Evolutionary conservation across 2,797 vertebrate species (phyloP), one percentile per base, ranked within the genome.

Genomic region (Phalloptychus januarius): DNA sequence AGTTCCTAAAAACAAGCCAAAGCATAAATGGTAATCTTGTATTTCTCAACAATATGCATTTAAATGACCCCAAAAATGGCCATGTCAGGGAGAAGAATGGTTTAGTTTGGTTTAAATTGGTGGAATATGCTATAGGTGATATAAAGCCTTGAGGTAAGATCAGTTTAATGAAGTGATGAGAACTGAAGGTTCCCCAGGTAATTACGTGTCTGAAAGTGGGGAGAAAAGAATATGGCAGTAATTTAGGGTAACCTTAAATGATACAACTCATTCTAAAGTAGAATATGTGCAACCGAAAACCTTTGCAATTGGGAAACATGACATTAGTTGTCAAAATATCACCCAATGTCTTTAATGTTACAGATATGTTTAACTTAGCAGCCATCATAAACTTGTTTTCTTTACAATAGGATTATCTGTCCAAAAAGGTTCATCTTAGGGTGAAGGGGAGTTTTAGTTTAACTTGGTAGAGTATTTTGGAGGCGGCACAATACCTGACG

Each of bases 31-130:
- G 36, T 77, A 65, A 81, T 70, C 36, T 79, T 72, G 50, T 75
- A 40, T 82, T 85, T 31, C 71, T 61, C 76, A 54, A 78, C 63
- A 78, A 50, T 61, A 42, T 76, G 67, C 38, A 81, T 78, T 72
- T 71, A 72, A 50, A 33, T 69, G 23, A 79, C 70, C 48, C 8
- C 72, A 70, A 61, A 79, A 74, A 58, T 28, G 72, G 77, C 23
- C 23, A 69, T 6, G 13, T 74, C 78, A 84, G 69, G 48, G 56
- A 73, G 67, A 23, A 48, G 33, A 12, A 82, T 74, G n/a, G 50
- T 77, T 75, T 72, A 45, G n/a, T 75, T 36, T 45, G 20, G 42
- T 74, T 80, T 50, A 74, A 70, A 81, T 52, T 76, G 46, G 25
- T 74, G 44, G 31, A 74, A 52, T 10, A 31, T 79, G 13, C 58